Evolutionary conservation across 2,113 vertebrate genomes (phyloP).

Genomic region (Scartelaos histophorus): DNA sequence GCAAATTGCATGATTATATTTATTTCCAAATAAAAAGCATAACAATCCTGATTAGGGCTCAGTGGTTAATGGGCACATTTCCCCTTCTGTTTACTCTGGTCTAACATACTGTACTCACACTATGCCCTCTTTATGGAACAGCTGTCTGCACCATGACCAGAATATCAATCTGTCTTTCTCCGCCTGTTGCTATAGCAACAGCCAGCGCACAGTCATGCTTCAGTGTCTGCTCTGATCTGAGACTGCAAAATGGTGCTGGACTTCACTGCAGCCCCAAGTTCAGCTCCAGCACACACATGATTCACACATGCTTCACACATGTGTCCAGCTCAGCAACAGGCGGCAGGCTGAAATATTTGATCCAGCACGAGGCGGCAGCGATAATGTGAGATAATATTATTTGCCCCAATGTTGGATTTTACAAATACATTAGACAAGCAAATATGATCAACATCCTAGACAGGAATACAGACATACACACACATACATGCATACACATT

Average conservation of each 20-base stretch:
- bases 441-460: neutral
- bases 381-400: no score
- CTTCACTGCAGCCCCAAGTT: conserved; percentile 42
- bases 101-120: conserved; percentile 10
- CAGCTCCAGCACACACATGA: neutral
- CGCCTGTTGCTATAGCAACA: conserved; percentile 68
- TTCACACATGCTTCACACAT: neutral
- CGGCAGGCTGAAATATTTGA: no score
- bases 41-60: neutral
- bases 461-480: neutral
- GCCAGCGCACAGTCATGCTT: conserved; percentile 69
- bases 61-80: neutral
- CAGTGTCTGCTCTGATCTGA: conserved; percentile 41
- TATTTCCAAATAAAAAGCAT: neutral
- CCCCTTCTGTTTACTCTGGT: conserved; percentile 6
- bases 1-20: neutral
- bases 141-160: conserved; percentile 61
- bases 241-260: conserved; percentile 47
- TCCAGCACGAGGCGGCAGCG: no score
- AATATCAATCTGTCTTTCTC: conserved; percentile 68
- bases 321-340: no score
- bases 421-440: neutral
- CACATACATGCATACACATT: conserved; percentile 27
- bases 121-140: conserved; percentile 27
- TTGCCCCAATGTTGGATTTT: no score